phyloP scores from a whole-genome alignment of 2,888 invertebrate genomes.

The Cotesia congregata region DNA sequence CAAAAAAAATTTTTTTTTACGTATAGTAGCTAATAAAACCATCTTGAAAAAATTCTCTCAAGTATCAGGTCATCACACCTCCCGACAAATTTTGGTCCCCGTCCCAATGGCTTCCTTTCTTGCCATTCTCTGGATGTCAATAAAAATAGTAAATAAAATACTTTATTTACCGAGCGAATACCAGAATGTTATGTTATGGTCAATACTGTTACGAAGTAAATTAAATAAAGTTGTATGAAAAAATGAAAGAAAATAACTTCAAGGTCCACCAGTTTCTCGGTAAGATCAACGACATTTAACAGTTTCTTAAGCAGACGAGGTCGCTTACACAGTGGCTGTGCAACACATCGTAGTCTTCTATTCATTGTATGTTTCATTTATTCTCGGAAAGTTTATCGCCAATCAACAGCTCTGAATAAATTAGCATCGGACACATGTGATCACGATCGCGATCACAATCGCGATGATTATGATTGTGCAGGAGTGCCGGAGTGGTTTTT shows the following conservation, averaged over 20 bases:
- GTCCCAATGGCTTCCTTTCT: too few species aligned
- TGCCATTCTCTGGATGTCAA: too few species aligned
- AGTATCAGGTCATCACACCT: too few species aligned
- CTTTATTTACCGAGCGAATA: neutral
- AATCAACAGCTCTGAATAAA: slow-evolving; percentile 38
- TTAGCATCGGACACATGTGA: slow-evolving; percentile 17
- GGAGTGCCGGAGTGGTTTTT: neutral
- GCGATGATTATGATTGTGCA: neutral
- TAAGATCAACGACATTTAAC: slow-evolving; percentile 28
- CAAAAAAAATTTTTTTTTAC: too few species aligned
- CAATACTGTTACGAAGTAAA: slow-evolving; percentile 25
- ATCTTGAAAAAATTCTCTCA: too few species aligned
- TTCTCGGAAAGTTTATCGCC: slow-evolving; percentile 33
- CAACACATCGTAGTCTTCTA: neutral
- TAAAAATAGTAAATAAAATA: too few species aligned
- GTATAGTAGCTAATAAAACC: too few species aligned
- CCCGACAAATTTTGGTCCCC: too few species aligned
- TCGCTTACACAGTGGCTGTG: neutral
- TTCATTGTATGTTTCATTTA: neutral
- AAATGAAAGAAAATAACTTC: slow-evolving; percentile 9
- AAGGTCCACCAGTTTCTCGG: slow-evolving; percentile 33
- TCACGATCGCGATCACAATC: slow-evolving; percentile 17
- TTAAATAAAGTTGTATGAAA: slow-evolving; percentile 29
- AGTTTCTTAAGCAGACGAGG: slow-evolving; percentile 14
- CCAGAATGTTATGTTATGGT: neutral